These are phyloP conservation scores for Drosophila fulvimacula DNA, from an alignment of 2,888 invertebrate species.

Conservation along the genomic window DNA sequence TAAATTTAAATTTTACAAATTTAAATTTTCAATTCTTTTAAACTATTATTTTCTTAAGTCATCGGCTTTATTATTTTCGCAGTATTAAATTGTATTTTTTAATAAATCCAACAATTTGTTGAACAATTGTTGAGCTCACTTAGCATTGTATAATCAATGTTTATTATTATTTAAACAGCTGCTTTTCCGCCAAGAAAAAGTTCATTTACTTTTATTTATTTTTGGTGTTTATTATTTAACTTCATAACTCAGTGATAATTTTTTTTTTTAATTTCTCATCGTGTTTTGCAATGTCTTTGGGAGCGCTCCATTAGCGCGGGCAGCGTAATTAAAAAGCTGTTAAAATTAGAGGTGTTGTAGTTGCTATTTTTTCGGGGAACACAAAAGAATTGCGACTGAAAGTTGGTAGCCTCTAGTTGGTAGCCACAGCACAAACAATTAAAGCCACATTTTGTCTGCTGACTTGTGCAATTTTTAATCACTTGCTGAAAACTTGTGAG, in stretches of 20 bases:
- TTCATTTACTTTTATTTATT: slow-evolving; percentile 57
- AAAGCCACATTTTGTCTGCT: slow-evolving; percentile 43
- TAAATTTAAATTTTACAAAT: too few species aligned
- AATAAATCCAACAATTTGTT: slow-evolving; percentile 39
- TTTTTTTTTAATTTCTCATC: slow-evolving; percentile 45
- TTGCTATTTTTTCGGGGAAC: slow-evolving; percentile 21
- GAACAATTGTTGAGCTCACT: neutral
- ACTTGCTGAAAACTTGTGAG: slow-evolving; percentile 44
- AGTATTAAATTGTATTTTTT: slow-evolving; percentile 21
- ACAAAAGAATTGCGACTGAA: slow-evolving; percentile 69
- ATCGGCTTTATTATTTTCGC: neutral
- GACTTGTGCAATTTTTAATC: slow-evolving; percentile 67
- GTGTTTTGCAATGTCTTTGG: slow-evolving; percentile 51
- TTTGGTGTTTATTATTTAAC: slow-evolving; percentile 11
- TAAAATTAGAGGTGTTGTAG: slow-evolving; percentile 40
- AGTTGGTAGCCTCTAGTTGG: slow-evolving; percentile 29
- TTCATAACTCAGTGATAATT: slow-evolving; percentile 48
- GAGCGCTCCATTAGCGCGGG: slow-evolving; percentile 57
- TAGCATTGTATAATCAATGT: slow-evolving; percentile 46
- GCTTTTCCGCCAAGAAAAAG: slow-evolving; percentile 28
- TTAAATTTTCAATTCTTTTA: neutral
- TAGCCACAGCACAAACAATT: slow-evolving; percentile 37
- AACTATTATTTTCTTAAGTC: neutral
- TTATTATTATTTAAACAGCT: slow-evolving; percentile 54
- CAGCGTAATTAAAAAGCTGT: slow-evolving; percentile 67